phyloP scores from a whole-genome alignment of 2,888 invertebrate genomes.

The Limnephilus rhombicus region DNA sequence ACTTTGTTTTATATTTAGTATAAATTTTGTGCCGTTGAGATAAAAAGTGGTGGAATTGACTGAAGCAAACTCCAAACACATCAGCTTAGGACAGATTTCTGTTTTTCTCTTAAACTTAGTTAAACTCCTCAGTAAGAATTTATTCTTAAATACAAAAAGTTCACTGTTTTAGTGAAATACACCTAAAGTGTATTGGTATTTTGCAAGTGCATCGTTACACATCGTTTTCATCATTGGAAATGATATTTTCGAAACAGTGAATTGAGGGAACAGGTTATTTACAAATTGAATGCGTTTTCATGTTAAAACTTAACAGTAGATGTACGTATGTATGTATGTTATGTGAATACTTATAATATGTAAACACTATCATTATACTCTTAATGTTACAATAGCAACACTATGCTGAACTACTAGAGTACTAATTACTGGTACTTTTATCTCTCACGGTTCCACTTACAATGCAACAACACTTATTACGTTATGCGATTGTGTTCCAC shows the following conservation, averaged over 20 bases:
- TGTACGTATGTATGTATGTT: slow-evolving; percentile 61
- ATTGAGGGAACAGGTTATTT: slow-evolving; percentile 51
- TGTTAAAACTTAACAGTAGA: slow-evolving; percentile 64
- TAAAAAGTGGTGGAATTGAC: slow-evolving; percentile 2
- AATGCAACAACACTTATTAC: not conserved
- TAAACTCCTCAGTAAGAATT: slow-evolving; percentile 6
- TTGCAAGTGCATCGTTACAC: slow-evolving; percentile 54
- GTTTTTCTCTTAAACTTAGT: slow-evolving; percentile 11
- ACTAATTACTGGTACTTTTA: slow-evolving; percentile 61
- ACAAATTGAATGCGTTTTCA: slow-evolving; percentile 59
- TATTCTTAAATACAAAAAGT: slow-evolving; percentile 25
- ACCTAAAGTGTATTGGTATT: slow-evolving; percentile 36
- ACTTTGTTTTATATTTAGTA: not conserved
- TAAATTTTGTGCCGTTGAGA: not conserved
- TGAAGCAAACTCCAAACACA: slow-evolving; percentile 10
- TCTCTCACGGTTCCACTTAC: slow-evolving; percentile 52
- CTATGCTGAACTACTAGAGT: slow-evolving; percentile 53
- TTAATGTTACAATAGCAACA: slow-evolving; percentile 58
- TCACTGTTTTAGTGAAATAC: slow-evolving; percentile 16
- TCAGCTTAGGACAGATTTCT: not conserved
- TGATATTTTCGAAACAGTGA: slow-evolving; percentile 57
- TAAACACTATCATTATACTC: slow-evolving; percentile 51
- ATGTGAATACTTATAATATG: slow-evolving; percentile 59
- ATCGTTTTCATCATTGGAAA: slow-evolving; percentile 62
- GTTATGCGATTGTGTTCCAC: slow-evolving; percentile 56